Base-by-base conservation (phyloP, 1,140 invertebrate genomes). In the Drosophila setifemur region DNA sequence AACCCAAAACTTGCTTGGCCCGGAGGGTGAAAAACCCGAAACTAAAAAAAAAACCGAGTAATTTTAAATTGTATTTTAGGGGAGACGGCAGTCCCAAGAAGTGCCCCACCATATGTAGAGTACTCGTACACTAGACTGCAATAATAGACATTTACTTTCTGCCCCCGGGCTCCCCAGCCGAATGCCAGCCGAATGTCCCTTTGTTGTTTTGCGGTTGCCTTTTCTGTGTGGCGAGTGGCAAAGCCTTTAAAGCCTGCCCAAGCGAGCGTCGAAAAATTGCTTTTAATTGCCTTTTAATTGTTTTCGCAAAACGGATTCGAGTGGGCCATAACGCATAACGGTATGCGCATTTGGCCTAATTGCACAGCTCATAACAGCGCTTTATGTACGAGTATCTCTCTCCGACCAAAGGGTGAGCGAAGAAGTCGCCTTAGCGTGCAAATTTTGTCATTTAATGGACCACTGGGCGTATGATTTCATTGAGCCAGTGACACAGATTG, bases 261-360 rank as follows among this genome's bases (percentile, higher is more conserved):
- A 68, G 63, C 58, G 54, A 54, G 49, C 44, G 44, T 47, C 26
- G 44, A 52, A 54, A 81, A 81, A 82, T 71, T 48, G 67, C 57
- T 75, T 79, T 79, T 88, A 88, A 88, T 88, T 85, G 79, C 67
- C 63, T 88, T 88, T 88, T 88, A 88, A 88, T 88, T 88, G 83
- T 88, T 88, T 88, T 75, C 74, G 60, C 70, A 50, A 73, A 83
- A 69, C 70, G 71, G 60, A 67, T 63, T 79, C 70, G 19, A 57
- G 44, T 57, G 50, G 23, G 18, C 40, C 60, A 53, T 54, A 77
- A 63, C 67, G 55, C 60, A 53, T 54, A 77, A 63, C 67, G 55
- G 69, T 28, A 66, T 47, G 43, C 40, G 37, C 37, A 73, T 75
- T 72, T 83, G 83, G 66, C 78, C 81, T 86, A 86, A 86, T 86